phyloP scores from a whole-genome alignment of 1,140 invertebrate species.

The Phymastichus coffea region DNA sequence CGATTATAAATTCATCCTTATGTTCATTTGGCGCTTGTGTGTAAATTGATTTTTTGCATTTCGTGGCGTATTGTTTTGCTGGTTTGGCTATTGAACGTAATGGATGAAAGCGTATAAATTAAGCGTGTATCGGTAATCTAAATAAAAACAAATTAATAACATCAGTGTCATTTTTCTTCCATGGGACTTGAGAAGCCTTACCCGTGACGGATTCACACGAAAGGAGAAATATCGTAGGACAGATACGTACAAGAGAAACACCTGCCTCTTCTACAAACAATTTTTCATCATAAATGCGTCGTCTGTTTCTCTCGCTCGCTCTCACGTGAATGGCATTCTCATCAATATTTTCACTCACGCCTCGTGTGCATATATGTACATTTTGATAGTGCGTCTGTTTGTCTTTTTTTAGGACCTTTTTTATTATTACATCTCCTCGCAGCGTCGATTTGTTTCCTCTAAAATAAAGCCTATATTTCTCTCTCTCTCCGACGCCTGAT shows the following conservation, averaged over 20 bases:
- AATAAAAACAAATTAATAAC: background rate
- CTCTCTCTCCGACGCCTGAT: too few relatives aligned
- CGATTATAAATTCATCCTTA: constrained; percentile 15
- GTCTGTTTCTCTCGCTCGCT: constrained; percentile 2
- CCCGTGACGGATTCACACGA: constrained; percentile 8
- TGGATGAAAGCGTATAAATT: too few relatives aligned
- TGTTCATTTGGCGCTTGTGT: constrained; percentile 1
- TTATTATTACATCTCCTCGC: too few relatives aligned
- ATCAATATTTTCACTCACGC: constrained; percentile 1
- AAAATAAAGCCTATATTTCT: too few relatives aligned
- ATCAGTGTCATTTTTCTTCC: background rate
- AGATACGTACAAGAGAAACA: constrained; percentile 32
- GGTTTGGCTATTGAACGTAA: too few relatives aligned
- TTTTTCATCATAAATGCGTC: constrained; percentile 37
- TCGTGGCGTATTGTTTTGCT: too few relatives aligned
- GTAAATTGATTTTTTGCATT: too few relatives aligned
- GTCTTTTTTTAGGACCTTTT: background rate
- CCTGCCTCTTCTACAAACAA: constrained; percentile 40
- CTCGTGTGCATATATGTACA: too few relatives aligned
- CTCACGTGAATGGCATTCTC: background rate
- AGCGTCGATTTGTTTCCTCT: too few relatives aligned
- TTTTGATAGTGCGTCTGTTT: too few relatives aligned
- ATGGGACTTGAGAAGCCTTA: background rate
- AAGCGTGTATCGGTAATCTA: too few relatives aligned
- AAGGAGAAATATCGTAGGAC: constrained; percentile 25